Conservation (phyloP, 1,140 invertebrate species). For the Chrysoperla carnea region DNA sequence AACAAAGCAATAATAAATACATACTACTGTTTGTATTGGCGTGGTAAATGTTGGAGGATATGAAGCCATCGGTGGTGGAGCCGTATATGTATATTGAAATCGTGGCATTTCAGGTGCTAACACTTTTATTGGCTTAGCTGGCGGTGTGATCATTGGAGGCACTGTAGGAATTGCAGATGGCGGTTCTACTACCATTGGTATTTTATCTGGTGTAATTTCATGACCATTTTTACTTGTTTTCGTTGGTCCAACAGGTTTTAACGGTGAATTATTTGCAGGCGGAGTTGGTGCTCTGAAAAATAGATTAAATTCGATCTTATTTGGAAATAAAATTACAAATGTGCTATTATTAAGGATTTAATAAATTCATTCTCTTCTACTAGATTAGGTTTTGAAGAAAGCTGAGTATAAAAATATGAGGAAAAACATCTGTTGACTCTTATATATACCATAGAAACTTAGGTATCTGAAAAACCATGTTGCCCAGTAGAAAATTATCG, state of each 20-base stretch:
- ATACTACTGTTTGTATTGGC: constrained; percentile 2
- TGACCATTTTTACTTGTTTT: constrained; percentile 4
- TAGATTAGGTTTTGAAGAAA: too few species aligned
- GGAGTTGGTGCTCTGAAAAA: constrained; percentile 23
- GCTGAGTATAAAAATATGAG: too few species aligned
- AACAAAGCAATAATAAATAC: too few species aligned
- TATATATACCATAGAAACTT: too few species aligned
- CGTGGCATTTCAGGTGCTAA: constrained; percentile 16
- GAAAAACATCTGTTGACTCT: too few species aligned
- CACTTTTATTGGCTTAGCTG: constrained; percentile 19
- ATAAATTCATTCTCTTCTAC: too few species aligned
- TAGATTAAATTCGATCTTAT: constrained; percentile 26
- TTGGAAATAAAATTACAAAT: background rate
- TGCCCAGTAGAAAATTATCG: too few species aligned
- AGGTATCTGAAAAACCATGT: too few species aligned
- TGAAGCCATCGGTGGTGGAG: constrained; percentile 16
- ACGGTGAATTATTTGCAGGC: constrained; percentile 4
- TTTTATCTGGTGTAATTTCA: constrained; percentile 5
- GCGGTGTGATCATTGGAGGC: constrained; percentile 20
- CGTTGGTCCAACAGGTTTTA: background rate
- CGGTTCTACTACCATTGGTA: constrained; percentile 3
- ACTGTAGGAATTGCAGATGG: constrained; percentile 4
- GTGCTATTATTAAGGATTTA: background rate
- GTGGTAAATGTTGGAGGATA: constrained; percentile 20
- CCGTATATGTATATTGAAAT: constrained; percentile 11